Conservation (phyloP, 1,140 invertebrate species). For the Drosophila busckii region DNA sequence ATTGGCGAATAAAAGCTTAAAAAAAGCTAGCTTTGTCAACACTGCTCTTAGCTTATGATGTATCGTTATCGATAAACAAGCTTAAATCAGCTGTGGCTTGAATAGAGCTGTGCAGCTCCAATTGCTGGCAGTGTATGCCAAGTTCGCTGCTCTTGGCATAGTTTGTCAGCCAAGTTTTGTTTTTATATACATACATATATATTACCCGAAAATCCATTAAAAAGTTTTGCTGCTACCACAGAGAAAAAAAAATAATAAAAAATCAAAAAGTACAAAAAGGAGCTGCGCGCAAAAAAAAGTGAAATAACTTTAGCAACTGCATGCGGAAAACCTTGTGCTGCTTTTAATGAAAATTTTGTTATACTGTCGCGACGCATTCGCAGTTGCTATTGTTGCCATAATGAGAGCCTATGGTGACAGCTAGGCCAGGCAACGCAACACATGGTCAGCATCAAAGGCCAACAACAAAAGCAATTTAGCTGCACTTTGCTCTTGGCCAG, state of each 20-base stretch:
- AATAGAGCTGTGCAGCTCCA: too few species aligned
- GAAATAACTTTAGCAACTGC: slow-evolving; percentile 52
- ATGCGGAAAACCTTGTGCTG: slow-evolving; percentile 62
- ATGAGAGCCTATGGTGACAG: slow-evolving; percentile 59
- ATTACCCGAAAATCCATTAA: slow-evolving; percentile 55
- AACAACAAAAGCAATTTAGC: slow-evolving; percentile 7
- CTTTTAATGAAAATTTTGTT: slow-evolving; percentile 62
- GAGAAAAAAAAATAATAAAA: slow-evolving; percentile 14
- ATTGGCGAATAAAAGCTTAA: too few species aligned
- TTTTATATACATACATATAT: slow-evolving; percentile 12
- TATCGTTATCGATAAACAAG: too few species aligned
- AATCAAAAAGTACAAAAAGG: too few species aligned
- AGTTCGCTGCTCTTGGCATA: too few species aligned
- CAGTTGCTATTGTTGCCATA: slow-evolving; percentile 39
- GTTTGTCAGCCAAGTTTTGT: slow-evolving; percentile 16
- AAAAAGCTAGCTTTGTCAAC: too few species aligned
- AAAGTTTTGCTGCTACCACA: slow-evolving; percentile 50
- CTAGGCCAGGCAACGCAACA: slow-evolving; percentile 50
- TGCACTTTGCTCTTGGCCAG: background rate
- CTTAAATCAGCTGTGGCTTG: too few species aligned
- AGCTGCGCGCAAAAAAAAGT: slow-evolving; percentile 25
- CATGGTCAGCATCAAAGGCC: slow-evolving; percentile 6
- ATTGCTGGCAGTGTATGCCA: too few species aligned
- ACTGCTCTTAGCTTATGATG: too few species aligned
- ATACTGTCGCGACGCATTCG: slow-evolving; percentile 19